Conservation (phyloP, 2,888 invertebrate species). For the Acronicta psi region DNA sequence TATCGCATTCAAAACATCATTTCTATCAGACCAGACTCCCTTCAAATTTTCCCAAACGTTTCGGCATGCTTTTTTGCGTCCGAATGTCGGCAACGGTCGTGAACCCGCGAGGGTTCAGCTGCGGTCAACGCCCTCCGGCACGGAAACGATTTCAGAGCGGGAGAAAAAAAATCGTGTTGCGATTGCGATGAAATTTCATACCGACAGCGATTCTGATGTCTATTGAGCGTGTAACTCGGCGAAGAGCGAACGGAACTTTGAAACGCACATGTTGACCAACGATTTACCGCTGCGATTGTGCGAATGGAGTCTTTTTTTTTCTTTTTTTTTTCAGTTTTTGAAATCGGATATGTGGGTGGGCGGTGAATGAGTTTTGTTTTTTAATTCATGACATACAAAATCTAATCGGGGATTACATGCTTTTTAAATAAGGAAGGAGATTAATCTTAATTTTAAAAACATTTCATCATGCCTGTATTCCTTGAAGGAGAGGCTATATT, state of each 20-base stretch:
- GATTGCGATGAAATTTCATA: constrained; percentile 77
- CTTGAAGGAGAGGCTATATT: too few relatives aligned
- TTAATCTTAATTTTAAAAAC: not conserved
- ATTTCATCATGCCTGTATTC: too few relatives aligned
- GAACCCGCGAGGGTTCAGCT: constrained; percentile 72
- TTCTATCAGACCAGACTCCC: constrained; percentile 40
- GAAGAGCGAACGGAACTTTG: constrained; percentile 54
- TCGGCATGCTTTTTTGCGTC: constrained; percentile 61
- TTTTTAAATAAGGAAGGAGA: constrained; percentile 13
- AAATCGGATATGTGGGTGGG: constrained; percentile 38
- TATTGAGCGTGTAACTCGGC: constrained; percentile 69
- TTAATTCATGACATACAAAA: constrained; percentile 31
- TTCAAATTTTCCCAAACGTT: constrained; percentile 54
- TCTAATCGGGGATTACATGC: constrained; percentile 23
- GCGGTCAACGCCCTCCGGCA: constrained; percentile 68
- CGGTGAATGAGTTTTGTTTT: constrained; percentile 33
- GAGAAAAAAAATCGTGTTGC: constrained; percentile 63
- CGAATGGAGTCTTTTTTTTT: constrained; percentile 17
- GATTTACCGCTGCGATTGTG: constrained; percentile 48
- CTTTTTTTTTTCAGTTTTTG: constrained; percentile 24
- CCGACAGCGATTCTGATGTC: constrained; percentile 68
- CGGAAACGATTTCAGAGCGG: constrained; percentile 63
- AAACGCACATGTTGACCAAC: constrained; percentile 45
- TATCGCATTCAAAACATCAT: constrained; percentile 39
- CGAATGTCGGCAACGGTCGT: constrained; percentile 75